phyloP scores from a whole-genome alignment of 2,113 vertebrate species.

The Mungos mungo region DNA sequence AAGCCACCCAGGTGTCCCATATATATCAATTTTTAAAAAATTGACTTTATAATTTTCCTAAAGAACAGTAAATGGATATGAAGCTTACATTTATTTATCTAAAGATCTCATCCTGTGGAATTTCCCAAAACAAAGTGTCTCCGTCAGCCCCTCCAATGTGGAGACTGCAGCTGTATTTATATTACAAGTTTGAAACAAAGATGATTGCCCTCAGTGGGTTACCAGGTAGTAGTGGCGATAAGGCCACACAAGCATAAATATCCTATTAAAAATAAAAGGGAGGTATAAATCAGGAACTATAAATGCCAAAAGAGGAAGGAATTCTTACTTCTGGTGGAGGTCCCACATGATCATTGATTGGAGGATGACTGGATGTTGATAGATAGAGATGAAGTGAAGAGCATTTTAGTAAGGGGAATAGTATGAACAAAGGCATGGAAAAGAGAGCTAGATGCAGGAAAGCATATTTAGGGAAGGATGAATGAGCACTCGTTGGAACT shows the following conservation, averaged over 20 bases:
- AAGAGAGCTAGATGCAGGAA: not conserved
- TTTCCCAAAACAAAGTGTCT: constrained; percentile 44
- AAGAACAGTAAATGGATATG: not conserved
- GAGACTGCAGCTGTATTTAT: constrained; percentile 41
- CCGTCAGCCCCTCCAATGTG: not conserved
- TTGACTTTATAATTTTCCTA: not conserved
- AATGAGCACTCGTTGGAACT: not conserved
- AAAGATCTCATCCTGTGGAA: not conserved
- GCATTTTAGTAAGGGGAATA: not conserved
- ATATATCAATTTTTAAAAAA: not conserved
- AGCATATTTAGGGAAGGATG: not conserved
- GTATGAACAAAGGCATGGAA: not conserved
- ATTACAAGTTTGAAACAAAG: not conserved
- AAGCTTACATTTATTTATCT: constrained; percentile 28
- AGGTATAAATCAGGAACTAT: not conserved
- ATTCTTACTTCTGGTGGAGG: not conserved
- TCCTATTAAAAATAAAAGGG: not conserved
- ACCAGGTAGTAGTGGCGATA: not conserved
- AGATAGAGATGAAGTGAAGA: not conserved
- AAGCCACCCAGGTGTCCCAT: no score
- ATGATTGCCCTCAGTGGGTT: not conserved
- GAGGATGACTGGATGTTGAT: not conserved
- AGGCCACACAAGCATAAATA: not conserved
- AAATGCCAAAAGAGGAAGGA: not conserved
- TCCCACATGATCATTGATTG: not conserved